A percentile compares a stretch with the other conserved stretches of the same genome.
These are phyloP conservation scores for Yponomeuta cagnagella DNA, from an alignment of 2,888 invertebrate genomes.

Conservation along the genomic window DNA sequence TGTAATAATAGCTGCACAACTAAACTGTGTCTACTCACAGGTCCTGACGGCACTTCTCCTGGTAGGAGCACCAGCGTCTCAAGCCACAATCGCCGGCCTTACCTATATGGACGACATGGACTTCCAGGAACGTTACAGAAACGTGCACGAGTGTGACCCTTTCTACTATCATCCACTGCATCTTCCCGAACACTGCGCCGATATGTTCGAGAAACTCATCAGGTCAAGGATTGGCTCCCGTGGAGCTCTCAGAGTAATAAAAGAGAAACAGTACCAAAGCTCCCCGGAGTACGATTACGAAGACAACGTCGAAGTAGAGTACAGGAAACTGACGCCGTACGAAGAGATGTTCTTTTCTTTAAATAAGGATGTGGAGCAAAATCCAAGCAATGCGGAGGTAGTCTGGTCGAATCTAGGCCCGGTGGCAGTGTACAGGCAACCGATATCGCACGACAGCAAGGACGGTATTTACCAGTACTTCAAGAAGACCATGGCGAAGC, in stretches of 20 bases:
- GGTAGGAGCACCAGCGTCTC: slow-evolving; percentile 19
- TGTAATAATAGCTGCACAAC: too few species aligned
- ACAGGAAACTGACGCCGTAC: slow-evolving; percentile 32
- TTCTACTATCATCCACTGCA: slow-evolving; percentile 61
- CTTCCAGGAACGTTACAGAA: slow-evolving; percentile 48
- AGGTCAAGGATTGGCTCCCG: neutral
- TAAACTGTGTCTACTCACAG: neutral
- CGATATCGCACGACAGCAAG: slow-evolving; percentile 47
- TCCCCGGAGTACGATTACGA: neutral
- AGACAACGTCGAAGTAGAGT: neutral
- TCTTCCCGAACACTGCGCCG: slow-evolving; percentile 48
- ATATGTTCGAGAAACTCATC: slow-evolving; percentile 38
- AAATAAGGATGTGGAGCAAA: slow-evolving; percentile 36
- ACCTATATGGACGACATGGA: slow-evolving; percentile 58
- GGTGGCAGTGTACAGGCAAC: slow-evolving; percentile 51
- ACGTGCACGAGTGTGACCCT: slow-evolving; percentile 55
- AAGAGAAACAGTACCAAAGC: neutral
- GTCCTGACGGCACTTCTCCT: neutral
- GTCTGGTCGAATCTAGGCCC: slow-evolving; percentile 45
- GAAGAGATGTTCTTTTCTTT: slow-evolving; percentile 43
- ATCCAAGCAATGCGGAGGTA: slow-evolving; percentile 42
- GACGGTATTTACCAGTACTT: slow-evolving; percentile 25
- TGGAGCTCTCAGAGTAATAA: neutral
- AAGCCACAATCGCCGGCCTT: slow-evolving; percentile 45
- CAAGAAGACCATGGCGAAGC: neutral